Conservation (phyloP, 2,888 invertebrate genomes). For the Exephanes ischioxanthus region DNA sequence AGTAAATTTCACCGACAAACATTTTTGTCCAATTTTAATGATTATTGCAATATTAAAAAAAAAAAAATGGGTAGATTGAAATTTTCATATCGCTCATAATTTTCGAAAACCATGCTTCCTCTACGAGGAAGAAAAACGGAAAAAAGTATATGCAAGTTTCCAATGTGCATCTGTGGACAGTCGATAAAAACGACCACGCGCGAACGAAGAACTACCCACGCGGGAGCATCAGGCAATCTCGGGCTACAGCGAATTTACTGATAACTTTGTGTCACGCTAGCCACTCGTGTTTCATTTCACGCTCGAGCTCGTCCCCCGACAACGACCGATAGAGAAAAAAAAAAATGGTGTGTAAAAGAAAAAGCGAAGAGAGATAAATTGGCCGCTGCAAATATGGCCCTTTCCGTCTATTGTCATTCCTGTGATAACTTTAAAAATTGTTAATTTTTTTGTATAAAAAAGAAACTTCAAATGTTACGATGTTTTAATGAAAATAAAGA, state of each 20-base stretch:
- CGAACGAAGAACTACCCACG: background rate
- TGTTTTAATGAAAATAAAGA: background rate
- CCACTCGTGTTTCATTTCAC: background rate
- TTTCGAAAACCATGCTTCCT: no score
- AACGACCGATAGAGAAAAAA: background rate
- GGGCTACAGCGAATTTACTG: background rate
- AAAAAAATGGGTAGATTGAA: background rate
- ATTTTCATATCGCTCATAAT: no score
- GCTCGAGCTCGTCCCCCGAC: background rate
- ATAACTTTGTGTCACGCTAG: conserved; percentile 2
- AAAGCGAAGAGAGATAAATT: background rate
- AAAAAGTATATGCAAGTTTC: background rate
- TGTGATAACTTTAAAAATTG: background rate
- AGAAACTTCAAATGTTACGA: background rate
- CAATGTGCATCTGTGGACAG: background rate
- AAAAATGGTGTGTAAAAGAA: background rate
- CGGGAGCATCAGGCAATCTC: background rate
- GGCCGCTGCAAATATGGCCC: background rate
- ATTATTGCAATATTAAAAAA: background rate
- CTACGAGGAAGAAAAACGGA: background rate
- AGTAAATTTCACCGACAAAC: background rate
- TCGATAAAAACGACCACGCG: conserved; percentile 7
- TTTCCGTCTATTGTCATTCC: background rate
- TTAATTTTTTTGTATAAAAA: background rate
- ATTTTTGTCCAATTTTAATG: background rate